Conservation (phyloP, 1,140 invertebrate species). For the Diprion similis region DNA sequence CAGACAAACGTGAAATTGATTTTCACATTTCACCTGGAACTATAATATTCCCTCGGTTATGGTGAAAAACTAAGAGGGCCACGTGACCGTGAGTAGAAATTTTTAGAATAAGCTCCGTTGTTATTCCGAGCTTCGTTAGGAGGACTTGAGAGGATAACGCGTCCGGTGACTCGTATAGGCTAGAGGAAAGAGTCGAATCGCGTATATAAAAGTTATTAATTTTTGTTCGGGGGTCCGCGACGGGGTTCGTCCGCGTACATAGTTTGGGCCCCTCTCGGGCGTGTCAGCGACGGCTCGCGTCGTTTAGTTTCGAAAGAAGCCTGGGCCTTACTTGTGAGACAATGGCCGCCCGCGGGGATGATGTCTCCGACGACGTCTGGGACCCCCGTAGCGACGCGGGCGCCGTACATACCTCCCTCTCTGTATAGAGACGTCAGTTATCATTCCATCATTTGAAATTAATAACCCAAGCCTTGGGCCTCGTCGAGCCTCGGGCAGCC, state of each 20-base stretch:
- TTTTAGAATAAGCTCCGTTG: too few species aligned
- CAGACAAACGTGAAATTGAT: too few species aligned
- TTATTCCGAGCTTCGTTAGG: too few species aligned
- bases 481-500: conserved; percentile 9
- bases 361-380: conserved; percentile 61
- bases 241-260: conserved; percentile 29
- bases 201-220: conserved; percentile 57
- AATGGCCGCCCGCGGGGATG: conserved; percentile 58
- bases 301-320: conserved; percentile 34
- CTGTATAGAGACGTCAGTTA: conserved; percentile 61
- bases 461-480: neutral
- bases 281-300: conserved; percentile 45
- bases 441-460: conserved; percentile 51
- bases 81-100: too few species aligned
- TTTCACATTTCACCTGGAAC: too few species aligned
- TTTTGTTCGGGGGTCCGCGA: conserved; percentile 38
- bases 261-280: conserved; percentile 45
- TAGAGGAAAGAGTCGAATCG: neutral
- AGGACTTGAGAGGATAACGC: too few species aligned
- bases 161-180: too few species aligned
- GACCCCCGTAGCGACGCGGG: conserved; percentile 54
- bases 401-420: conserved; percentile 48
- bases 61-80: too few species aligned
- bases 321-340: conserved; percentile 44
- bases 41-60: too few species aligned